These are phyloP conservation scores for Furcifer pardalis DNA, from an alignment of 2,797 vertebrate species.

Conservation along the genomic window DNA sequence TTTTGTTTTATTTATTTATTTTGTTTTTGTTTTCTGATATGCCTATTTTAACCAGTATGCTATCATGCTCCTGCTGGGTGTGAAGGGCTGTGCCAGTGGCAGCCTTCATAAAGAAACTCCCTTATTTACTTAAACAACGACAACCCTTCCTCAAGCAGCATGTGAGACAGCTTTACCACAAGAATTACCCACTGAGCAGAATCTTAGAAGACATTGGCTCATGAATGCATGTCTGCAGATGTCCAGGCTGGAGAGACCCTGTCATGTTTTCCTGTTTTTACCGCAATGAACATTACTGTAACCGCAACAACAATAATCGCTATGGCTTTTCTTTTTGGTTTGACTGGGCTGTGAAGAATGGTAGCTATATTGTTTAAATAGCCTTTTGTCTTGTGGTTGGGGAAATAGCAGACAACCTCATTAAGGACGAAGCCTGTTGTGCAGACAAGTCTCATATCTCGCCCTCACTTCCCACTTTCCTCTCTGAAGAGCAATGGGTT, in stretches of 20 bases:
- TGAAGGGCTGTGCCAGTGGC: neutral
- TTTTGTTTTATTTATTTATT: too few species aligned
- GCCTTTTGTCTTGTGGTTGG: constrained; percentile 20
- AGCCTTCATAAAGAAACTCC: too few species aligned
- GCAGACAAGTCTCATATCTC: neutral
- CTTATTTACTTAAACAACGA: too few species aligned
- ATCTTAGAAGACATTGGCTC: neutral
- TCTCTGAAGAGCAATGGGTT: neutral
- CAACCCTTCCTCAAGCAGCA: too few species aligned
- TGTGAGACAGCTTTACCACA: too few species aligned
- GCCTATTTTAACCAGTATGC: too few species aligned
- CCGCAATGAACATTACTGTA: neutral
- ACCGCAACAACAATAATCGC: neutral
- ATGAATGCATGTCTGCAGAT: neutral
- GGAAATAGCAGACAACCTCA: constrained; percentile 23
- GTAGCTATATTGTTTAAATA: constrained; percentile 6
- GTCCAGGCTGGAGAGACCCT: neutral
- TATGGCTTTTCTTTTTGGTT: neutral
- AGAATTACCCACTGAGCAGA: too few species aligned
- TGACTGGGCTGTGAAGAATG: neutral
- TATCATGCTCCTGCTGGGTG: neutral
- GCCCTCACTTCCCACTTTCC: too few species aligned
- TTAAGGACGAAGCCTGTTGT: constrained; percentile 13
- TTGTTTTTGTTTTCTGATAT: too few species aligned
- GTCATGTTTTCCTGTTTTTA: neutral